Percentiles rank a stretch among this genome's conserved stretches.
phyloP scores from a whole-genome alignment of 2,888 invertebrate species.

The Hecatera dysodea region DNA sequence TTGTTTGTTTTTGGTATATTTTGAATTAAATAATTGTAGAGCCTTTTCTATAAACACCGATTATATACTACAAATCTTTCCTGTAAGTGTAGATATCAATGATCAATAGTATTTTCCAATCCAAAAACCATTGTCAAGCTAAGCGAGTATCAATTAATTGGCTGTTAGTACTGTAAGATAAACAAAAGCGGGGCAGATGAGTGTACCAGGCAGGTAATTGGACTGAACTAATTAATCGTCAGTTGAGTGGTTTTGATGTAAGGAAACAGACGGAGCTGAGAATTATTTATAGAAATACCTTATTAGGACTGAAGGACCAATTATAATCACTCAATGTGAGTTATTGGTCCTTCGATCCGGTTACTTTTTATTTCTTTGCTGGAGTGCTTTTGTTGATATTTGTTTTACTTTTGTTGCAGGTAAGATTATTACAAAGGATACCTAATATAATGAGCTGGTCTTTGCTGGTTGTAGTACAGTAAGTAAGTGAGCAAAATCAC shows the following conservation, averaged over 20 bases:
- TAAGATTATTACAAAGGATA: slow-evolving; percentile 28
- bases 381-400: neutral
- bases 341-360: neutral
- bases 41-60: neutral
- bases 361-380: neutral
- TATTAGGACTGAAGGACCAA: neutral
- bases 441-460: neutral
- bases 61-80: neutral
- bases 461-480: neutral
- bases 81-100: no score
- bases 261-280: neutral
- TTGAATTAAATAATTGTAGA: no score
- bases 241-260: slow-evolving; percentile 12
- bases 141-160: slow-evolving; percentile 30
- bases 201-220: slow-evolving; percentile 27
- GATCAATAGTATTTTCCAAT: neutral
- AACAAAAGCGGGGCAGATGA: slow-evolving; percentile 19
- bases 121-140: slow-evolving; percentile 25
- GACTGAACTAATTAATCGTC: slow-evolving; percentile 48
- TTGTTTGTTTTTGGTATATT: no score
- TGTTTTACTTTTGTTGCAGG: slow-evolving; percentile 47
- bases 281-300: neutral
- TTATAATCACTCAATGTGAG: neutral
- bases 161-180: slow-evolving; percentile 20
- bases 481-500: neutral